Evolutionary conservation across 2,888 invertebrate genomes (phyloP).

Genomic region (Chloroclysta siterata): DNA sequence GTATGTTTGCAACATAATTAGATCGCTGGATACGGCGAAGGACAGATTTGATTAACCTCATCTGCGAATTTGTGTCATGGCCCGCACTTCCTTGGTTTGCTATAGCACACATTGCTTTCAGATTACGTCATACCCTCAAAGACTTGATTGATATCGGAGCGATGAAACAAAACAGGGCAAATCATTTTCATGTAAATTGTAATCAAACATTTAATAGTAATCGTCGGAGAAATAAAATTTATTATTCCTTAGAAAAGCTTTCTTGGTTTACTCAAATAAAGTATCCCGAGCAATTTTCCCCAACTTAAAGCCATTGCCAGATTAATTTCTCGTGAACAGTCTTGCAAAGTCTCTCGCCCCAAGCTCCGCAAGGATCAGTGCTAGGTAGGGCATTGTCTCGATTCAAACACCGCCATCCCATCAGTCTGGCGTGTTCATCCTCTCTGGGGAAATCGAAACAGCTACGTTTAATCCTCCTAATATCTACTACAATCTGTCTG

Average conservation of each 20-base stretch:
- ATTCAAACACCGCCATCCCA: slow-evolving; percentile 54
- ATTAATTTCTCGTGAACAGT: slow-evolving; percentile 41
- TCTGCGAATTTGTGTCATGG: slow-evolving; percentile 58
- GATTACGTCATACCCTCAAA: slow-evolving; percentile 23
- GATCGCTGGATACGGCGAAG: slow-evolving; percentile 58
- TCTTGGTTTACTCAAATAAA: background rate
- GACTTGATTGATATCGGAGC: background rate
- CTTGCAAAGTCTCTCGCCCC: slow-evolving; percentile 40
- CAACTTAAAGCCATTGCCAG: slow-evolving; percentile 24
- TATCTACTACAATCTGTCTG: slow-evolving; percentile 37
- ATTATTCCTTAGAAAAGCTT: background rate
- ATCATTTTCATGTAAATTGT: background rate
- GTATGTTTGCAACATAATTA: slow-evolving; percentile 63
- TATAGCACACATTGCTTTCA: slow-evolving; percentile 27
- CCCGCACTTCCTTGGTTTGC: slow-evolving; percentile 40
- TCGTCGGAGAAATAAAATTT: background rate
- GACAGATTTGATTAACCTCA: slow-evolving; percentile 51
- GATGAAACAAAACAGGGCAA: slow-evolving; percentile 3
- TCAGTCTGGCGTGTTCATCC: slow-evolving; percentile 49
- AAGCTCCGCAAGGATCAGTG: slow-evolving; percentile 46
- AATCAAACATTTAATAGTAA: background rate
- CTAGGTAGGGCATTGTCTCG: slow-evolving; percentile 54
- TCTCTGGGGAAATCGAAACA: slow-evolving; percentile 61
- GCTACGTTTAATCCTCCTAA: slow-evolving; percentile 57
- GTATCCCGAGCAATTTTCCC: slow-evolving; percentile 13